These are phyloP conservation scores for Chouioia cunea DNA, from an alignment of 2,888 invertebrate genomes.

Conservation along the genomic window DNA sequence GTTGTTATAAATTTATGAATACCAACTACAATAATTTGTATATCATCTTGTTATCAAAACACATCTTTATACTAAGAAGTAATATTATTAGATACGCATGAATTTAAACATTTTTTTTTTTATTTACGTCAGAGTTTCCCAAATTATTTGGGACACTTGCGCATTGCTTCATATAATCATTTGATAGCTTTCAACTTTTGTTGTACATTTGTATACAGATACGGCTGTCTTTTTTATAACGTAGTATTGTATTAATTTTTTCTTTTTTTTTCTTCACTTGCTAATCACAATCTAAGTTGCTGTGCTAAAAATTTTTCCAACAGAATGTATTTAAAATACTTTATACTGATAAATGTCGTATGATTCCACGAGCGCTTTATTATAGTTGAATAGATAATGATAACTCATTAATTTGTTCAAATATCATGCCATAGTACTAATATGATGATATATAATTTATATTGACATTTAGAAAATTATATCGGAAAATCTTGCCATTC, in stretches of 20 bases:
- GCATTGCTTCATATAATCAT: neutral
- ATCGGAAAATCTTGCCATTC: slow-evolving; percentile 47
- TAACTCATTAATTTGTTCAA: slow-evolving; percentile 45
- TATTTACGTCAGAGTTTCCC: neutral
- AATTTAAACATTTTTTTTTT: slow-evolving; percentile 34
- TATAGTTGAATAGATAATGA: slow-evolving; percentile 38
- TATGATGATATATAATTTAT: slow-evolving; percentile 41
- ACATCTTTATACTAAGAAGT: slow-evolving; percentile 57
- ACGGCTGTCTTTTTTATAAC: neutral
- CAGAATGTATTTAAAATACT: slow-evolving; percentile 51
- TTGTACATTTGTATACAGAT: too few relatives aligned
- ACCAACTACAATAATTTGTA: slow-evolving; percentile 54
- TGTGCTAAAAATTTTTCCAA: slow-evolving; percentile 57
- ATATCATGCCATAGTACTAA: slow-evolving; percentile 44
- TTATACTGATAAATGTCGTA: slow-evolving; percentile 55
- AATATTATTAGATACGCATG: slow-evolving; percentile 54
- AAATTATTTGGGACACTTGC: neutral
- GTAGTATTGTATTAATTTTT: slow-evolving; percentile 29
- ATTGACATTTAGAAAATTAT: slow-evolving; percentile 36
- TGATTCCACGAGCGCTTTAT: slow-evolving; percentile 38
- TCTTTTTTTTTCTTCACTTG: slow-evolving; percentile 9
- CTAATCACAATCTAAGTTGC: slow-evolving; percentile 42
- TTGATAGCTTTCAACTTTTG: too few relatives aligned
- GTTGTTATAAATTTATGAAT: slow-evolving; percentile 60
- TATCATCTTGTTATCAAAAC: slow-evolving; percentile 60